phyloP scores from a whole-genome alignment of 2,888 invertebrate species.

The Dryomyza anilis region DNA sequence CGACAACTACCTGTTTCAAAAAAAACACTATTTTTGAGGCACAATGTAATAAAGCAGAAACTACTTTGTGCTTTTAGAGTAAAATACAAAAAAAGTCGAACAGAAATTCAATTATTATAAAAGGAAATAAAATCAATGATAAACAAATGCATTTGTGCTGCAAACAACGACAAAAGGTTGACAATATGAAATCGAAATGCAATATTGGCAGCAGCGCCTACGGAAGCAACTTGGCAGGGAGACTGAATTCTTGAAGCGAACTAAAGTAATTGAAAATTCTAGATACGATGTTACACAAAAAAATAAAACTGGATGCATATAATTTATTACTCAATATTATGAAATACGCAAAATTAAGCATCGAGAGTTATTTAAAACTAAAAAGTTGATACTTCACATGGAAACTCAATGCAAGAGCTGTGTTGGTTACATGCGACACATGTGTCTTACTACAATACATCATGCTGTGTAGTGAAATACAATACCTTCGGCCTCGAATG shows the following conservation, averaged over 20 bases:
- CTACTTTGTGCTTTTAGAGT: neutral
- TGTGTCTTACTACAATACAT: no score
- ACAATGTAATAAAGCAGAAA: neutral
- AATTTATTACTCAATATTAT: no score
- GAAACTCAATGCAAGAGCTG: no score
- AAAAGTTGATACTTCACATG: no score
- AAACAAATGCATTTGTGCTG: conserved; percentile 1
- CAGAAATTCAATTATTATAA: conserved; percentile 18
- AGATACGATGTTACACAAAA: no score
- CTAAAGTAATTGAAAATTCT: conserved; percentile 24
- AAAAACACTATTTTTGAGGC: neutral
- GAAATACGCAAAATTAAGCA: no score
- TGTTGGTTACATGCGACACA: no score
- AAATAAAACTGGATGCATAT: no score
- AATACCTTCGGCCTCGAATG: neutral
- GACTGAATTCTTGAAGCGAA: conserved; percentile 7
- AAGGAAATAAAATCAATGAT: conserved; percentile 13
- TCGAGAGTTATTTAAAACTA: no score
- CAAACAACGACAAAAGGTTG: neutral
- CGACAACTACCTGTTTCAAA: neutral
- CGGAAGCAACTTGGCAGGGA: conserved; percentile 15
- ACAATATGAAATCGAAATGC: neutral
- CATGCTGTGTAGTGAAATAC: conserved; percentile 6
- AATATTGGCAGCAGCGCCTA: conserved; percentile 13
- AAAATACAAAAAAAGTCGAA: neutral